These are phyloP conservation scores for Crypturellus undulatus DNA, from an alignment of 2,113 vertebrate species.

Conservation along the genomic window DNA sequence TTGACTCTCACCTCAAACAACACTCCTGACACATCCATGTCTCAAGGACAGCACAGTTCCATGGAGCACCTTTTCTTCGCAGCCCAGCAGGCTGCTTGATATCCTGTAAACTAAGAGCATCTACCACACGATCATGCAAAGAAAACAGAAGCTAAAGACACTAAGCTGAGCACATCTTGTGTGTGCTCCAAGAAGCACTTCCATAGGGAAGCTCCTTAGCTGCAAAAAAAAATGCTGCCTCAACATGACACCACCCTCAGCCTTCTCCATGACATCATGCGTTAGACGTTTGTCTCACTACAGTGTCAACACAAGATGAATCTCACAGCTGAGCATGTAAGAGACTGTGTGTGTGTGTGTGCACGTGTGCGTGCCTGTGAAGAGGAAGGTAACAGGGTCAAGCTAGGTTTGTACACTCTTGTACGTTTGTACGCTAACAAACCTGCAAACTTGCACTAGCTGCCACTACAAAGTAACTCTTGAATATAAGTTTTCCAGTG, in stretches of 20 bases:
- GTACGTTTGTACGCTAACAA: background rate
- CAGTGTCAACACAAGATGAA: background rate
- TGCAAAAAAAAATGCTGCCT: background rate
- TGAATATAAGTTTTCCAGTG: background rate
- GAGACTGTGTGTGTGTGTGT: background rate
- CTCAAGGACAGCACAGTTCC: background rate
- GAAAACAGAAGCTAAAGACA: background rate
- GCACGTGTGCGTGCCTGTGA: too few relatives aligned
- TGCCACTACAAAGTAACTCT: background rate
- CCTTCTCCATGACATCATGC: background rate
- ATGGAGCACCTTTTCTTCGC: accelerated
- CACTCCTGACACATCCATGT: background rate
- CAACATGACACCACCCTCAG: background rate
- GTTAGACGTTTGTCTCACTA: background rate
- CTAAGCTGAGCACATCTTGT: accelerated
- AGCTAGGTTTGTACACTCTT: background rate
- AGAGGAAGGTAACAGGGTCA: background rate
- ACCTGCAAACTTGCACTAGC: background rate
- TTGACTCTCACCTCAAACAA: background rate
- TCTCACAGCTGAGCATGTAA: background rate
- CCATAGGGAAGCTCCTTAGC: background rate
- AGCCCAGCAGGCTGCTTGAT: background rate
- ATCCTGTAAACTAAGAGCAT: background rate
- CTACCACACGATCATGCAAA: background rate
- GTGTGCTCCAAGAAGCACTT: background rate